phyloP scores from a whole-genome alignment of 2,888 invertebrate species.

The Eupeodes luniger region DNA sequence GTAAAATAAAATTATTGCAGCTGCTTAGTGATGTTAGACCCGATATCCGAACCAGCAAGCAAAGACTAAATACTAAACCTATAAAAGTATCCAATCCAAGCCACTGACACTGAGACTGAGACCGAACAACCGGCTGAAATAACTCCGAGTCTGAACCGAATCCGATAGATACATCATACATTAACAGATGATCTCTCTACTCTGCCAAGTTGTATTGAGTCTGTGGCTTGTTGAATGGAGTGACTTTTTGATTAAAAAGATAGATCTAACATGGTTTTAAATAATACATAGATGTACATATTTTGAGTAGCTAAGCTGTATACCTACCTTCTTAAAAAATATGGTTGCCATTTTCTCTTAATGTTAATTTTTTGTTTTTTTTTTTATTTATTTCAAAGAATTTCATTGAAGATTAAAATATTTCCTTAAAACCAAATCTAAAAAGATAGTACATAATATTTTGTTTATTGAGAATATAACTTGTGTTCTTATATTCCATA shows the following conservation, averaged over 20 bases:
- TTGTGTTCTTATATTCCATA: too few relatives aligned
- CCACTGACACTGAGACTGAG: neutral
- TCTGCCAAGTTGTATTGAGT: conserved; percentile 31
- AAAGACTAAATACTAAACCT: conserved; percentile 29
- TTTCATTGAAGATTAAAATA: too few relatives aligned
- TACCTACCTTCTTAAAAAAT: neutral
- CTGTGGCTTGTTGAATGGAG: conserved; percentile 50
- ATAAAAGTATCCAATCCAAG: conserved; percentile 2
- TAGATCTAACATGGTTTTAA: conserved; percentile 62
- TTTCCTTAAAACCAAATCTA: too few relatives aligned
- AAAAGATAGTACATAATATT: too few relatives aligned
- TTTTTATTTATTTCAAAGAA: too few relatives aligned
- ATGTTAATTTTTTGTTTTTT: too few relatives aligned
- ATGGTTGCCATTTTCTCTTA: neutral
- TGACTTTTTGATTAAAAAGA: conserved; percentile 40
- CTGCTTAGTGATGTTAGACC: conserved; percentile 58
- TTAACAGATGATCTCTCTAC: conserved; percentile 60
- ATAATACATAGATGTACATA: conserved; percentile 18
- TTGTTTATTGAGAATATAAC: too few relatives aligned
- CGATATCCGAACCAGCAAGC: conserved; percentile 16
- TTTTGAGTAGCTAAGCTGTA: conserved; percentile 27
- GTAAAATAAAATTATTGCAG: conserved; percentile 36
- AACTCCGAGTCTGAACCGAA: conserved; percentile 40
- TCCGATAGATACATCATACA: conserved; percentile 25
- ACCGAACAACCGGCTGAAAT: conserved; percentile 49